Percentiles rank a stretch among this genome's conserved stretches.
phyloP scores from a whole-genome alignment of 2,113 vertebrate genomes.

The Thinocorus orbignyianus region DNA sequence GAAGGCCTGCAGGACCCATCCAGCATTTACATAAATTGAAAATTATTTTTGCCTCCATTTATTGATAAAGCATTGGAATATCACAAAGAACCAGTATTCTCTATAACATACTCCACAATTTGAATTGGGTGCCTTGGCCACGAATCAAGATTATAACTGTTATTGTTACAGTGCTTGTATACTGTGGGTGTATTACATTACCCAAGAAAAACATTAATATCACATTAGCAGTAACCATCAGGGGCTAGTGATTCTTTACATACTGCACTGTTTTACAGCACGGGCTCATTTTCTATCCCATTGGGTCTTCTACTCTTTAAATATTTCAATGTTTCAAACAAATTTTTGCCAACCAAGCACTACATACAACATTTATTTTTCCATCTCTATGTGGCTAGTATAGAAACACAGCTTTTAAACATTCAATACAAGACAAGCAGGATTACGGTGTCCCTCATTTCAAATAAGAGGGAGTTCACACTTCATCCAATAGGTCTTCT shows the following conservation, averaged over 20 bases:
- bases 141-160: slow-evolving; percentile 24
- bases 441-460: not conserved
- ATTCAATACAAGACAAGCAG: not conserved
- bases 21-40: not conserved
- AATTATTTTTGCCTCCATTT: not conserved
- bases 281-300: slow-evolving; percentile 29
- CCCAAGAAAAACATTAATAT: slow-evolving; percentile 45
- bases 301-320: slow-evolving; percentile 24
- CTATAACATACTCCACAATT: not conserved
- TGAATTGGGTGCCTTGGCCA: slow-evolving; percentile 13
- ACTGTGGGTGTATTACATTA: slow-evolving; percentile 49
- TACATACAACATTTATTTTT: not conserved
- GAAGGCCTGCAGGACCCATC: not conserved
- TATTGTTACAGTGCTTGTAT: slow-evolving; percentile 32
- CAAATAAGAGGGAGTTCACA: not conserved
- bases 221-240: slow-evolving; percentile 39
- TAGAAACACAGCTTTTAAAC: not conserved
- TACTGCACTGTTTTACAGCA: slow-evolving; percentile 13
- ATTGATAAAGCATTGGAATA: not conserved
- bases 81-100: not conserved
- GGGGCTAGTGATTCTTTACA: slow-evolving; percentile 16
- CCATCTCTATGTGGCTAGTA: not conserved
- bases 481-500: not conserved
- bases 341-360: slow-evolving; percentile 5
- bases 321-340: slow-evolving; percentile 37